phyloP scores from a whole-genome alignment of 2,113 vertebrate genomes.

The Mastomys natalensis region DNA sequence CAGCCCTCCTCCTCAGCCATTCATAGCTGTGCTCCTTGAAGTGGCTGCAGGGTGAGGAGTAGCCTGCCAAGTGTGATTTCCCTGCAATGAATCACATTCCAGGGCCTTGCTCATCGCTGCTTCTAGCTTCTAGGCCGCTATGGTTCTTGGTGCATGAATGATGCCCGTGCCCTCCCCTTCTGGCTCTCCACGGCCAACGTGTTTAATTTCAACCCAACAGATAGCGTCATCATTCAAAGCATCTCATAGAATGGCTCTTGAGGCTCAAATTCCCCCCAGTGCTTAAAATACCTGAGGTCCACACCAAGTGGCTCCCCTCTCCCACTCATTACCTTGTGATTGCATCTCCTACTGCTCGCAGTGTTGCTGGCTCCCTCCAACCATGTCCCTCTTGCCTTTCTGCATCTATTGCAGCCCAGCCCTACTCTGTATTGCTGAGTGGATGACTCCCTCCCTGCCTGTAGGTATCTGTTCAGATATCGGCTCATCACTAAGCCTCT shows the following conservation, averaged over 20 bases:
- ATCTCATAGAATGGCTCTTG: not conserved
- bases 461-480: not conserved
- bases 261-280: not conserved
- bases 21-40: accelerated
- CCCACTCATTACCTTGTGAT: not conserved
- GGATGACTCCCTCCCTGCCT: not conserved
- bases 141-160: not conserved
- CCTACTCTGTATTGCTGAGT: not conserved
- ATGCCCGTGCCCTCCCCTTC: not conserved
- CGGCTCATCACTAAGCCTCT: not conserved
- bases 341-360: not conserved
- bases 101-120: not conserved
- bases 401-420: not conserved
- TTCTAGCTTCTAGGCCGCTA: not conserved
- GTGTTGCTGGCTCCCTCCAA: accelerated
- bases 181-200: not conserved
- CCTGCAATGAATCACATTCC: not conserved
- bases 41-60: not conserved
- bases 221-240: not conserved
- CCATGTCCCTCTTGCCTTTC: accelerated
- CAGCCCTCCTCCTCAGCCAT: not conserved
- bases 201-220: not conserved
- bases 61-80: not conserved
- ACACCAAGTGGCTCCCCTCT: not conserved
- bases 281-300: not conserved